Evolutionary conservation across 2,888 invertebrate species (phyloP).

Genomic region (Conomelus anceps): DNA sequence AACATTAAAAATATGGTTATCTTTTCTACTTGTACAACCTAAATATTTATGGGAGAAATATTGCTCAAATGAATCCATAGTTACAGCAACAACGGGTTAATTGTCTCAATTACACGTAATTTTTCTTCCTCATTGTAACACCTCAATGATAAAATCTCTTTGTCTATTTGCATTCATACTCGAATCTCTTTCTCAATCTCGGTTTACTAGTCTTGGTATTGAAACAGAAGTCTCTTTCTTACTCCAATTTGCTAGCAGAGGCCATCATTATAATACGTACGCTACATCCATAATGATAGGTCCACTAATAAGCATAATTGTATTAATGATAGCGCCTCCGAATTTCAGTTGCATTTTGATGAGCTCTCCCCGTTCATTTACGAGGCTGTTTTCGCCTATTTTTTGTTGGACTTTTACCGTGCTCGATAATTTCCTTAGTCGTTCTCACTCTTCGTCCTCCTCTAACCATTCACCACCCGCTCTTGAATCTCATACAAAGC

Average conservation of each 20-base stretch:
- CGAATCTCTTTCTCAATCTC: background rate
- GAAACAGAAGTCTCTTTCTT: background rate
- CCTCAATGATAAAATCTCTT: background rate
- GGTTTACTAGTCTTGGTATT: background rate
- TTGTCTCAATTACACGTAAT: background rate
- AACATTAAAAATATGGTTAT: too few species aligned
- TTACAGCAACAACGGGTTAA: background rate
- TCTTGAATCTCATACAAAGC: background rate
- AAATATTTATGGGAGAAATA: background rate
- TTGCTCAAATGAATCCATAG: background rate
- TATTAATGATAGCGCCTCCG: background rate
- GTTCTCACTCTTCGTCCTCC: background rate
- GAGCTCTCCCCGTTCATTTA: background rate
- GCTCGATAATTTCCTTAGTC: background rate
- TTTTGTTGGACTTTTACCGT: background rate
- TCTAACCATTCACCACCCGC: too few species aligned
- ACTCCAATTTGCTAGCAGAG: background rate
- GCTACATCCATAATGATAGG: background rate
- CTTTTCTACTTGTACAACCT: too few species aligned
- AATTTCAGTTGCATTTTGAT: background rate
- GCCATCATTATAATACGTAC: background rate
- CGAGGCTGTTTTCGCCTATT: background rate
- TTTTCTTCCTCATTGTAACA: background rate
- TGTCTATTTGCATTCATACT: background rate
- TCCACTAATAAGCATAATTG: background rate